Percentiles rank a stretch among this genome's conserved stretches.
phyloP scores from a whole-genome alignment of 2,797 vertebrate genomes.

The Protonibea diacanthus region DNA sequence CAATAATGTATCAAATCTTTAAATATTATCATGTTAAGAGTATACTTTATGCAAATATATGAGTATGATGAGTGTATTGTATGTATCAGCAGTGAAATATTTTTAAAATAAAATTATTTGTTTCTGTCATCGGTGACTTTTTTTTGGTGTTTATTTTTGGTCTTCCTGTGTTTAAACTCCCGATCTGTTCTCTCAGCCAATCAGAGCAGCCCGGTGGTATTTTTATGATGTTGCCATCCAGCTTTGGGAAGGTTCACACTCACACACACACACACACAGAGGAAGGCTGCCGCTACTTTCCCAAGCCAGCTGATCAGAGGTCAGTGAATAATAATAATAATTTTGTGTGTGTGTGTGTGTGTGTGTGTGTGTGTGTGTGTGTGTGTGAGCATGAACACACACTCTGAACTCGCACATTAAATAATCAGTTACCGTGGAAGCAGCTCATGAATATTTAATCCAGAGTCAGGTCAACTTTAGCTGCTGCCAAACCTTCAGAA shows the following conservation, averaged over 20 bases:
- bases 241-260: conserved; percentile 18
- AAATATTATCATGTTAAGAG: conserved; percentile 98
- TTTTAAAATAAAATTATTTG: conserved; percentile 96
- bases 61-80: conserved; percentile 96
- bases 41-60: conserved; percentile 95
- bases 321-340: too few species aligned
- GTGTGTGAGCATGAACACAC: not conserved
- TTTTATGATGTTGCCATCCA: conserved; percentile 62
- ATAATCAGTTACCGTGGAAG: conserved; percentile 24
- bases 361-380: not conserved
- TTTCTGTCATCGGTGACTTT: conserved; percentile 83
- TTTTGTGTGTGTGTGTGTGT: not conserved
- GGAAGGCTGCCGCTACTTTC: not conserved
- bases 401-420: conserved; percentile 24
- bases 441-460: conserved; percentile 34
- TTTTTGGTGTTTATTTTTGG: too few species aligned
- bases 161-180: not conserved
- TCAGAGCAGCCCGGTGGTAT: conserved; percentile 46
- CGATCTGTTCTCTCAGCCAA: conserved; percentile 45
- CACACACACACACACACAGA: not conserved
- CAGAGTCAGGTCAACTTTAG: conserved; percentile 8
- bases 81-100: conserved; percentile 98
- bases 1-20: conserved; percentile 96
- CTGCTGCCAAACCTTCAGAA: not conserved
- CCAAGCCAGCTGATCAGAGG: not conserved